Evolutionary conservation across 1,140 invertebrate genomes (phyloP).

Genomic region (Aethina tumida): DNA sequence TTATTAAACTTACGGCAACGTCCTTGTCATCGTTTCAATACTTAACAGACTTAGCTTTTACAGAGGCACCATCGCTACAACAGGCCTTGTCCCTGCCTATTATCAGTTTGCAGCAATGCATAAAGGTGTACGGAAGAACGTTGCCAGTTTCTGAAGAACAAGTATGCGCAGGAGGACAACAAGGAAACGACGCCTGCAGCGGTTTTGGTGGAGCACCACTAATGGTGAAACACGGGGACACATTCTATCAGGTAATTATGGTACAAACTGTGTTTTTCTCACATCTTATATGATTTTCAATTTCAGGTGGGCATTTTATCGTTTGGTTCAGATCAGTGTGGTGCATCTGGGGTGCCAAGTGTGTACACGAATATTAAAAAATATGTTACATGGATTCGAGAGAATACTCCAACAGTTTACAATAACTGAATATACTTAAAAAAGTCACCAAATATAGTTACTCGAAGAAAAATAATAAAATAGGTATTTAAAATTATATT

Average conservation of each 20-base stretch:
- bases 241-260: constrained; percentile 46
- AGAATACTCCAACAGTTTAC: constrained; percentile 50
- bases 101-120: constrained; percentile 41
- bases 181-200: constrained; percentile 53
- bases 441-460: too few species aligned
- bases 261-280: constrained; percentile 2
- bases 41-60: constrained; percentile 31
- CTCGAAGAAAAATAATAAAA: too few species aligned
- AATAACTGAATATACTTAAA: constrained; percentile 17
- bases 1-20: too few species aligned
- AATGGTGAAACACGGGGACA: constrained; percentile 44
- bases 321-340: constrained; percentile 61
- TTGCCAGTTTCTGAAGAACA: constrained; percentile 49
- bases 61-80: constrained; percentile 31
- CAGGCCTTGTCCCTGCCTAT: constrained; percentile 46
- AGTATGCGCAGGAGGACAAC: constrained; percentile 57
- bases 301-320: constrained; percentile 60
- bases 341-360: constrained; percentile 52
- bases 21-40: constrained; percentile 18
- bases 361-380: constrained; percentile 59
- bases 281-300: constrained; percentile 12
- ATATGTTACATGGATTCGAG: constrained; percentile 55
- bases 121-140: constrained; percentile 42
- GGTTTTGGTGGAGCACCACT: constrained; percentile 61
- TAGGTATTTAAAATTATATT: too few species aligned